A percentile compares a stretch with the other conserved stretches of the same genome.
These are phyloP conservation scores for Pharmacophagus antenor DNA, from an alignment of 2,888 invertebrate species.

Conservation along the genomic window DNA sequence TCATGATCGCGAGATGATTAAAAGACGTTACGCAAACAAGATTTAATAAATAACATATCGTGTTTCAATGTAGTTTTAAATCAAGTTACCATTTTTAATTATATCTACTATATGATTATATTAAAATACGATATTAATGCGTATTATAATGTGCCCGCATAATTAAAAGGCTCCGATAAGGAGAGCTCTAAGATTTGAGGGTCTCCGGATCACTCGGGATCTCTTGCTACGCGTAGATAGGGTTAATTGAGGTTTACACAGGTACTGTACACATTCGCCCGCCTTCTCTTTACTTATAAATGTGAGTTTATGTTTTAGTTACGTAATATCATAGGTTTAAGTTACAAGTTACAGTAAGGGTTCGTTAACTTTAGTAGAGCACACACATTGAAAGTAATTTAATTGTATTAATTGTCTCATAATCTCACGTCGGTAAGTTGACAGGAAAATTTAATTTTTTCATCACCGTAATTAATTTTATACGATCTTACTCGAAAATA, in stretches of 20 bases:
- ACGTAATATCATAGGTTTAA: conserved; percentile 10
- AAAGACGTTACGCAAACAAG: too few species aligned
- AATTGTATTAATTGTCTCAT: neutral
- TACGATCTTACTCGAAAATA: too few species aligned
- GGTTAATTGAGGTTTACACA: conserved; percentile 21
- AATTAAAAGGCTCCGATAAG: conserved; percentile 13
- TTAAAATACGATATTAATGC: too few species aligned
- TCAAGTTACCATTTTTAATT: too few species aligned
- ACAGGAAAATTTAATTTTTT: too few species aligned
- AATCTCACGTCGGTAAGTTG: too few species aligned
- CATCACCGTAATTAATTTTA: too few species aligned
- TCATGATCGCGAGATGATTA: too few species aligned
- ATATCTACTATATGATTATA: too few species aligned
- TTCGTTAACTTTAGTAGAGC: neutral
- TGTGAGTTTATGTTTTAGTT: conserved; percentile 10
- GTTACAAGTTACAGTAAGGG: neutral
- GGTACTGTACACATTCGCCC: conserved; percentile 8
- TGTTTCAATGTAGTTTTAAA: too few species aligned
- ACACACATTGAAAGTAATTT: neutral
- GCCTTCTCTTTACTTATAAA: conserved; percentile 2
- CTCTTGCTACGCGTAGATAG: conserved; percentile 11
- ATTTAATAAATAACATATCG: too few species aligned
- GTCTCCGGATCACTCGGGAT: conserved; percentile 14
- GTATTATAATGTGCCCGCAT: too few species aligned
- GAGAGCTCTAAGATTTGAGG: conserved; percentile 9